Base-by-base conservation (phyloP, 1,140 invertebrate species). In the Wiebesia pumilae region DNA sequence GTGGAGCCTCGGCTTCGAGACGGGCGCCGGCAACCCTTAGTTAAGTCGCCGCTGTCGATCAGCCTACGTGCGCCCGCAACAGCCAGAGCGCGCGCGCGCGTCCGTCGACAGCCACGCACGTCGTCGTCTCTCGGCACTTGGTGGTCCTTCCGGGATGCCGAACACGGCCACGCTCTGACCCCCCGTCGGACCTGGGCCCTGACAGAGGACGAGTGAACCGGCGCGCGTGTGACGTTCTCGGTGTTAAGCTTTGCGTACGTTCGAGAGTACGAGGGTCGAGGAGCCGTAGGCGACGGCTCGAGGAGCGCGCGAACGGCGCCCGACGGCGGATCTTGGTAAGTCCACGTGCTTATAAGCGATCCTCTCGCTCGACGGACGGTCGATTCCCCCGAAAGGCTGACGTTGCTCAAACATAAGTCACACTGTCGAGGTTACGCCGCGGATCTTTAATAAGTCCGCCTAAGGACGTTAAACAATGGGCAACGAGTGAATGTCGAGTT, bases 1-100 rank as follows among this genome's bases (percentile, higher is more conserved):
- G n/a, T n/a, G n/a, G 88, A 85, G 90, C 88, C 89, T 88, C 87
- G 88, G 87, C 77, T 87, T 86, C 86, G 87, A n/a, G 30, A 21
- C 77, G 77, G 69, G 38, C 71, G 71, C 71, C 77, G 87, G 86
- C 86, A 84, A 47, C 86, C 86, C 86, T 87, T 87, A 87, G 86
- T 87, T 35, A 81, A 80, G 77, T 84, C 82, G 78, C 75, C 69
- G 86, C 86, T 83, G 81, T 77, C 86, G 86, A 81, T 81, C 86
- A 54, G 86, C 73, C 24, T 73, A 75, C 62, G 73, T 54, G 81
- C 33, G 69, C 71, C 51, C 73, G 27, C 16, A 43, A 40, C 47
- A 19, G 38, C 81, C 33, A 35, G 24, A 62, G 67, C 54, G 47
- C 47, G 43, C 51, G 51, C 54, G 75, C n/a, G 51, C 77, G n/a